Conservation (phyloP, 2,797 vertebrate species). For the Saxicola maurus region DNA sequence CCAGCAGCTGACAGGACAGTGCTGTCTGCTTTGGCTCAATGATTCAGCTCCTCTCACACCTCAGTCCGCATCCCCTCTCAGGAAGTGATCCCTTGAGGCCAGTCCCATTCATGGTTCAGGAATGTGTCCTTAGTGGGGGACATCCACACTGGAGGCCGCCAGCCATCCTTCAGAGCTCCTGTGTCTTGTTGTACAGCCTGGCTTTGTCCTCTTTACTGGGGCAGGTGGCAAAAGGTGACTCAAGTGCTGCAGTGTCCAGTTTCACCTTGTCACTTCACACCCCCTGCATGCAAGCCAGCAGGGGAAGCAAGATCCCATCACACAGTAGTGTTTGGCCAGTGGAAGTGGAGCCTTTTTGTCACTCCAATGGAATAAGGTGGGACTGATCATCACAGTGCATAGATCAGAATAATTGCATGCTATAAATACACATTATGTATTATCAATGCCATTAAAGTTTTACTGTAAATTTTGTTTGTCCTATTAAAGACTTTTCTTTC, state of each 20-base stretch:
- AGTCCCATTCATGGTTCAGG: not conserved
- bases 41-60: not conserved
- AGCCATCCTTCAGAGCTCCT: not conserved
- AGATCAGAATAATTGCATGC: not conserved
- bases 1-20: not conserved
- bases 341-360: not conserved
- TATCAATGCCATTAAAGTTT: not conserved
- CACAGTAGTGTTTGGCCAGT: not conserved
- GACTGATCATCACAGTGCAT: not conserved
- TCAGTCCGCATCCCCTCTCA: fast-evolving
- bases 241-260: fast-evolving
- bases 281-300: fast-evolving
- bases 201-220: not conserved
- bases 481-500: not conserved
- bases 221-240: not conserved
- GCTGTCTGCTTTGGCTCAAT: fast-evolving
- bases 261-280: fast-evolving
- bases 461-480: not conserved
- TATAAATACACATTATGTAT: not conserved
- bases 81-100: fast-evolving
- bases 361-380: not conserved
- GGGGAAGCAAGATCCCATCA: not conserved
- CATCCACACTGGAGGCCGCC: not conserved
- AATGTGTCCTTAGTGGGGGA: not conserved
- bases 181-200: fast-evolving